A percentile compares a stretch with the other conserved stretches of the same genome.
phyloP scores from a whole-genome alignment of 2,888 invertebrate genomes.

The Argyra leucocephala region DNA sequence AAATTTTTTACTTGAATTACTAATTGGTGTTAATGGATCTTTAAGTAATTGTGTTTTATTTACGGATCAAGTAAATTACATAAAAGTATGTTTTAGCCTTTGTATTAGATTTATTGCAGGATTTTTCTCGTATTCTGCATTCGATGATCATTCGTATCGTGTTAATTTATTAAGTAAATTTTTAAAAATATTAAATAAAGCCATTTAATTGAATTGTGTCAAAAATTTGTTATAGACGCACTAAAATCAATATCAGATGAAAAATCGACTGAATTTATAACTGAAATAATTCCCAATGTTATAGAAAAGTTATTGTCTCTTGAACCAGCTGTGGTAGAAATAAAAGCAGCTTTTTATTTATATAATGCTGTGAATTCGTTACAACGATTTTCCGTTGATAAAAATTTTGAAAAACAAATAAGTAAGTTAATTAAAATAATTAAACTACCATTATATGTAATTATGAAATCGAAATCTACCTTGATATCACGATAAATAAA shows the following conservation, averaged over 20 bases:
- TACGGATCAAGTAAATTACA: constrained; percentile 45
- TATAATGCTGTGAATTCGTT: constrained; percentile 32
- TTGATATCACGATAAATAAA: neutral
- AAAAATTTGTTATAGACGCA: neutral
- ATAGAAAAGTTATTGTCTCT: constrained; percentile 31
- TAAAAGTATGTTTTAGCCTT: constrained; percentile 49
- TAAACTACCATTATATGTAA: neutral
- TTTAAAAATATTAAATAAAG: neutral
- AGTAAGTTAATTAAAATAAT: constrained; percentile 27
- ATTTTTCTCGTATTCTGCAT: constrained; percentile 57
- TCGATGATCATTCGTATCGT: constrained; percentile 41
- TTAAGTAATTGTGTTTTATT: constrained; percentile 51
- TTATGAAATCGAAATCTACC: neutral
- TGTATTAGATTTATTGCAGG: constrained; percentile 50
- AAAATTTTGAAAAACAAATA: constrained; percentile 28
- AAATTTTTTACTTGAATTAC: neutral
- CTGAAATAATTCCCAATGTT: constrained; percentile 26
- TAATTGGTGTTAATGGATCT: constrained; percentile 45
- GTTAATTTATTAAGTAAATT: neutral
- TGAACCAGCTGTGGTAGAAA: constrained; percentile 31
- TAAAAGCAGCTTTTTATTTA: constrained; percentile 38
- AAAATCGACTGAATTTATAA: constrained; percentile 13
- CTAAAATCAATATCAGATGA: neutral
- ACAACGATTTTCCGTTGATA: constrained; percentile 27
- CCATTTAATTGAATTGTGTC: neutral